Conservation (phyloP, 2,797 vertebrate species). For the Megaceryle alcyon region DNA sequence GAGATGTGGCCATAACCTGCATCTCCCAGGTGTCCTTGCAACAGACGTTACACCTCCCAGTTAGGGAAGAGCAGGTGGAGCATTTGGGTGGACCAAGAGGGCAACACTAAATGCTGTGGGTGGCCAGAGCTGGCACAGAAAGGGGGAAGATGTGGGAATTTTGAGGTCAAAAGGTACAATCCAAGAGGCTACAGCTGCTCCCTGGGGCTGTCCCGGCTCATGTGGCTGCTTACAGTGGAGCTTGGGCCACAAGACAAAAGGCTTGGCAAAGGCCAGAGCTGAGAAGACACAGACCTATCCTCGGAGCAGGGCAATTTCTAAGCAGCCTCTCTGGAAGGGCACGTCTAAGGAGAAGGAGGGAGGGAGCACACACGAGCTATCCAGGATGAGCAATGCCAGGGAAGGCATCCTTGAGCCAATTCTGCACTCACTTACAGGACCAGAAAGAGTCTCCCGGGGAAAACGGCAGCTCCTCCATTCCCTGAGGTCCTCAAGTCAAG, state of each 20-base stretch:
- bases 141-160: neutral
- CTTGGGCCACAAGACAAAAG: neutral
- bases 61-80: neutral
- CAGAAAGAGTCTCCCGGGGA: neutral
- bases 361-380: neutral
- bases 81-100: neutral
- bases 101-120: accelerated
- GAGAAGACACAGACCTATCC: neutral
- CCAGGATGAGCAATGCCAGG: neutral
- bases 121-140: neutral
- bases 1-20: neutral
- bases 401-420: neutral
- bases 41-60: neutral
- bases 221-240: neutral
- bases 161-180: neutral
- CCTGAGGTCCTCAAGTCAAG: neutral
- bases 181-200: neutral
- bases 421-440: accelerated
- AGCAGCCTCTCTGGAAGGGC: neutral
- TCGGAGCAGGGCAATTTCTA: neutral
- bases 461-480: neutral
- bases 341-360: neutral
- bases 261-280: neutral
- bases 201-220: neutral
- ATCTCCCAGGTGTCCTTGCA: neutral